Conservation (phyloP, 2,888 invertebrate species). For the Homarus gammarus region DNA sequence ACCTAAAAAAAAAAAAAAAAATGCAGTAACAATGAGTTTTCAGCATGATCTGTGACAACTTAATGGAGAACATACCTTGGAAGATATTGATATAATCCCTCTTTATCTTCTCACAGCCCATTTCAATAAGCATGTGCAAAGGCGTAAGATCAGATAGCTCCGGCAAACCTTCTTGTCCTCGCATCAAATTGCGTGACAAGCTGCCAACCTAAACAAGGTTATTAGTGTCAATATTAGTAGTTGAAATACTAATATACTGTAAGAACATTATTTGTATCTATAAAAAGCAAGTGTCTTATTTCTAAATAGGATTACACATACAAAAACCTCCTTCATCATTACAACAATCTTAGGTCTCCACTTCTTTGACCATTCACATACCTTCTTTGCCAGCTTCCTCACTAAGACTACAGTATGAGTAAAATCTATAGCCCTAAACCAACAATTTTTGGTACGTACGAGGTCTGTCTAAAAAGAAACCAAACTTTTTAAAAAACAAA, state of each 20-base stretch:
- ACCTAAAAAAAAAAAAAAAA: not conserved
- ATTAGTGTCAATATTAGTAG: not conserved
- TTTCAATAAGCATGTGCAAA: slow-evolving; percentile 68
- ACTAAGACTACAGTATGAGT: too few species aligned
- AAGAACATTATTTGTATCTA: not conserved
- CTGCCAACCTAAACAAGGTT: slow-evolving; percentile 51
- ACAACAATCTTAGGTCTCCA: too few species aligned
- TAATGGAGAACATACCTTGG: slow-evolving; percentile 31
- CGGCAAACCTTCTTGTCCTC: slow-evolving; percentile 37
- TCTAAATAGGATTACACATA: too few species aligned
- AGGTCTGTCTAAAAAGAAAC: too few species aligned
- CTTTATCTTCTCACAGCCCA: slow-evolving; percentile 71
- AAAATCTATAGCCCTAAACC: too few species aligned
- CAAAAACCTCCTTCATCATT: too few species aligned
- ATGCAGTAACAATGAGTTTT: not conserved
- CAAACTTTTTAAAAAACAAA: too few species aligned
- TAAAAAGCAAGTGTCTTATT: not conserved
- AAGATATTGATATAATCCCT: slow-evolving; percentile 61
- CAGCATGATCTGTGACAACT: not conserved
- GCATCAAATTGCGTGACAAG: slow-evolving; percentile 53
- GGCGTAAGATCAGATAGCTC: slow-evolving; percentile 55
- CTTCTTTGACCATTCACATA: too few species aligned
- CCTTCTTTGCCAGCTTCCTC: too few species aligned
- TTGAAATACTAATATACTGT: not conserved
- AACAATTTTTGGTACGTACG: too few species aligned